Evolutionary conservation across 2,888 invertebrate species (phyloP).

Genomic region (Carpatolechia fugitivella): DNA sequence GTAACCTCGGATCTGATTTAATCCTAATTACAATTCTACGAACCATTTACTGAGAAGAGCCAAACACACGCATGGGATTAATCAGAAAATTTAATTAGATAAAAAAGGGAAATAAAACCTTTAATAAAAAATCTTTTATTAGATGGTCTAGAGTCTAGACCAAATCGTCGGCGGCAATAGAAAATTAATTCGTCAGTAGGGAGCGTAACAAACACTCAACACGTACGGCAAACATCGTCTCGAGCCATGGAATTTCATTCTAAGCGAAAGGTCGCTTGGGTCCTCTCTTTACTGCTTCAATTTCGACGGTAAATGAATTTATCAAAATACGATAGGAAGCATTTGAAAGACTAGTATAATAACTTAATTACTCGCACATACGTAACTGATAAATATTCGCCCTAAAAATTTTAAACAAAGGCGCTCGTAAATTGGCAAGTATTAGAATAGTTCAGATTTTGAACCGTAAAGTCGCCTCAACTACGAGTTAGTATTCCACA

Average conservation of each 20-base stretch:
- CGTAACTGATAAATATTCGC: background rate
- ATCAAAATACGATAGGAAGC: conserved; percentile 44
- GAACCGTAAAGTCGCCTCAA: conserved; percentile 1
- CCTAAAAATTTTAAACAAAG: conserved; percentile 4
- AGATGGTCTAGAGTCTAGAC: background rate
- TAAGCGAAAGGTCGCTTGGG: conserved; percentile 42
- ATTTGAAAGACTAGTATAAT: background rate
- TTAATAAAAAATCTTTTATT: no score
- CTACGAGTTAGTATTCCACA: background rate
- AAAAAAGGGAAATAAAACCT: no score
- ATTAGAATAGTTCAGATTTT: background rate
- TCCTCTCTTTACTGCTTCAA: conserved; percentile 46
- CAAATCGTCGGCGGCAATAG: conserved; percentile 36
- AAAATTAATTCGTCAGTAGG: conserved; percentile 50
- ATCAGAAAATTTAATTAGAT: no score
- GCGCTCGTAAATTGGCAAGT: background rate
- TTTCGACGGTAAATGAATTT: conserved; percentile 52
- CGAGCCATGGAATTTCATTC: conserved; percentile 38
- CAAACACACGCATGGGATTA: no score
- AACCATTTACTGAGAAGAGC: no score
- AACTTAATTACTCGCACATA: background rate
- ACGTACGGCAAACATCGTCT: conserved; percentile 50
- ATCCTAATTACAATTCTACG: no score
- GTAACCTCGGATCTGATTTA: no score
- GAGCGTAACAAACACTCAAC: conserved; percentile 52